These are phyloP conservation scores for Dascillus cervinus DNA, from an alignment of 2,888 invertebrate species.

Conservation along the genomic window DNA sequence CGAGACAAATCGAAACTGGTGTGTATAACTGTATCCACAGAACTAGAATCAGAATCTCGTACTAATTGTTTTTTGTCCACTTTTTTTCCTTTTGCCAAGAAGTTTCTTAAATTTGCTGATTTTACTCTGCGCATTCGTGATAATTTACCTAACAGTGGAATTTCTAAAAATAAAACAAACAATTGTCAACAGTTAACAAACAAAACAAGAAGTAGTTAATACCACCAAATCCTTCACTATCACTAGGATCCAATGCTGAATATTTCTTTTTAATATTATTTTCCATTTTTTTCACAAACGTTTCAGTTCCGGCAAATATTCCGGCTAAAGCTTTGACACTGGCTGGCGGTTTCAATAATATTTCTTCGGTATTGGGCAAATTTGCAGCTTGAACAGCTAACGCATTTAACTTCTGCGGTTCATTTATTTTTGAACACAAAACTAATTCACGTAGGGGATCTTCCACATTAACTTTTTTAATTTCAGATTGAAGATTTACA, in stretches of 20 bases:
- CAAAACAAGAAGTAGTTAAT: conserved; percentile 4
- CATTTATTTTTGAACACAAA: conserved; percentile 46
- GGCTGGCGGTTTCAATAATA: conserved; percentile 23
- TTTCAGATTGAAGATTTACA: neutral
- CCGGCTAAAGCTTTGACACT: conserved; percentile 38
- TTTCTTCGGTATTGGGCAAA: conserved; percentile 45
- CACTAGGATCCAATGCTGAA: conserved; percentile 50
- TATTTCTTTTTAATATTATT: conserved; percentile 36
- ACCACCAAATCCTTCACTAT: conserved; percentile 58
- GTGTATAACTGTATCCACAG: conserved; percentile 27
- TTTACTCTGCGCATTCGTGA: conserved; percentile 61
- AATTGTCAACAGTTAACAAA: neutral
- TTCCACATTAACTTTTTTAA: neutral
- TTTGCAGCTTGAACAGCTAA: conserved; percentile 57
- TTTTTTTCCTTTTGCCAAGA: conserved; percentile 31
- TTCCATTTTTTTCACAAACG: conserved; percentile 36
- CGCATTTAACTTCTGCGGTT: conserved; percentile 45
- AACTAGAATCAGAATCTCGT: conserved; percentile 36
- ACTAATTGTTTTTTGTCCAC: conserved; percentile 33
- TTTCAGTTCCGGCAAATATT: conserved; percentile 38
- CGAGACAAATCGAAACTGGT: conserved; percentile 12
- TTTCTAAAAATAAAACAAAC: conserved; percentile 40
- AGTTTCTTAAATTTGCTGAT: conserved; percentile 46
- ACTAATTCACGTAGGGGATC: conserved; percentile 62
- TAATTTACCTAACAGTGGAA: conserved; percentile 58